Evolutionary conservation across 2,113 vertebrate genomes (phyloP).

Genomic region (Tupaia chinensis): DNA sequence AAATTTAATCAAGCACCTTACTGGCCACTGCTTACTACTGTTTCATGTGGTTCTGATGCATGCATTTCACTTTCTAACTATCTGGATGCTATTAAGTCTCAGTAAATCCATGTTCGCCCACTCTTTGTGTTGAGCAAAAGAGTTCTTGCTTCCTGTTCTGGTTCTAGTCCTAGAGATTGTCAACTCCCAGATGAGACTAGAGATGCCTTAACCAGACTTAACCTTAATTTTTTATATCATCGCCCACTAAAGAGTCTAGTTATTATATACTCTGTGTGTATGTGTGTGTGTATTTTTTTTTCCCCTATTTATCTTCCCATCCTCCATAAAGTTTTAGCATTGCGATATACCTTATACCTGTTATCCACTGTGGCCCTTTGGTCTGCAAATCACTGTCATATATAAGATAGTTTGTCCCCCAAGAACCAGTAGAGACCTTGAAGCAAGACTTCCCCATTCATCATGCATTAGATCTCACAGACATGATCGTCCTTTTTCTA

Average conservation of each 20-base stretch:
- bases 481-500: not conserved
- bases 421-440: not conserved
- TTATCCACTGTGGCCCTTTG: not conserved
- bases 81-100: not conserved
- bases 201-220: not conserved
- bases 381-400: not conserved
- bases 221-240: not conserved
- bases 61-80: not conserved
- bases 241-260: not conserved
- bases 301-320: not conserved
- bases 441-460: not conserved
- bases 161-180: fast-evolving
- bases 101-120: not conserved
- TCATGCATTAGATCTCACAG: not conserved
- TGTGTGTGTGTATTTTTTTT: not conserved
- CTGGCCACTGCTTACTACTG: not conserved
- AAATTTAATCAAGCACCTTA: not conserved
- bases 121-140: not conserved
- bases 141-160: fast-evolving
- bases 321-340: not conserved
- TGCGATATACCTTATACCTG: not conserved
- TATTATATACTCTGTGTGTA: no score
- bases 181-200: not conserved
- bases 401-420: not conserved
- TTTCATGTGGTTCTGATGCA: not conserved